phyloP scores from a whole-genome alignment of 2,888 invertebrate species.

The Apodemia arnacis region DNA sequence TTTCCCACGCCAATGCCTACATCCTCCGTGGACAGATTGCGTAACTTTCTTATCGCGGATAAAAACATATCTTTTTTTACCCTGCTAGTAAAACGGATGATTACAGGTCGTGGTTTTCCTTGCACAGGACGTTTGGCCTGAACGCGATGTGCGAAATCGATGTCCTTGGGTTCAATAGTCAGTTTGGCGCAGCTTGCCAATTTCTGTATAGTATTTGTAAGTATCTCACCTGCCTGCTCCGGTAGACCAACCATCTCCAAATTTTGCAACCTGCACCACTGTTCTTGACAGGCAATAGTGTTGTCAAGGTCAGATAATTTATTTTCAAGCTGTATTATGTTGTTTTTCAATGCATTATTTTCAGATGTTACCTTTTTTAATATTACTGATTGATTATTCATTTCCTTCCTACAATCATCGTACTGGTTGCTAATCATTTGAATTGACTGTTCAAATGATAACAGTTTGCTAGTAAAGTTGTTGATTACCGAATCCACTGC shows the following conservation, averaged over 20 bases:
- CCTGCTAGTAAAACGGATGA: background rate
- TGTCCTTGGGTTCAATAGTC: background rate
- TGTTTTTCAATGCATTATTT: background rate
- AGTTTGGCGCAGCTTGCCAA: background rate
- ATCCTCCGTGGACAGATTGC: background rate
- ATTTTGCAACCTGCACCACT: background rate
- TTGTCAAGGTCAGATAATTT: background rate
- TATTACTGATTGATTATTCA: background rate
- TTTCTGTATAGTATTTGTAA: background rate
- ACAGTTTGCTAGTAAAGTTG: background rate
- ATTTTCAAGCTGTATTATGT: background rate
- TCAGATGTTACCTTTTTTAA: background rate
- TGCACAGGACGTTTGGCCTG: background rate
- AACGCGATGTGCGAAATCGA: background rate
- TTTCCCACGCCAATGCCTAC: background rate
- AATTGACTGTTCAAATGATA: background rate
- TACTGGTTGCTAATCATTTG: background rate
- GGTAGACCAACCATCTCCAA: background rate
- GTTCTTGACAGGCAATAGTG: background rate
- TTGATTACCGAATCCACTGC: background rate
- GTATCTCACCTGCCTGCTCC: background rate
- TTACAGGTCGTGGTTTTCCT: background rate
- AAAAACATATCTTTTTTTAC: background rate
- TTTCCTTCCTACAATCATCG: background rate
- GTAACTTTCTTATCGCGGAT: background rate